A percentile compares a stretch with the other conserved stretches of the same genome.
Conservation (phyloP, 2,113 vertebrate species). For the Origma solitaria region DNA sequence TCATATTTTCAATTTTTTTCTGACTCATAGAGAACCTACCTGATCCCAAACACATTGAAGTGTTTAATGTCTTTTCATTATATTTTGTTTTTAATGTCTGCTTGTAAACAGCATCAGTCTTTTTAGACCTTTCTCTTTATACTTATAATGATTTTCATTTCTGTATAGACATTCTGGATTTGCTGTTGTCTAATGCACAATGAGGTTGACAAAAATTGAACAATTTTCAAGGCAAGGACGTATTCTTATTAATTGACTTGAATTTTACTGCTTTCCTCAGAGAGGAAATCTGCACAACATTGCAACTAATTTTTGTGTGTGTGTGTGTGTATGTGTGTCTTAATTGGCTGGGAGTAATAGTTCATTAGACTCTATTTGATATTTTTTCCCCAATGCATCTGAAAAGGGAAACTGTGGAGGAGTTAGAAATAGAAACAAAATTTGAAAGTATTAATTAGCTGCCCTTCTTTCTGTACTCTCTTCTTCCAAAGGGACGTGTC, state of each 20-base stretch:
- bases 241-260: not conserved
- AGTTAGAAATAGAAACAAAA: slow-evolving; percentile 30
- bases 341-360: not conserved
- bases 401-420: slow-evolving; percentile 13
- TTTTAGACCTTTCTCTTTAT: not conserved
- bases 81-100: not conserved
- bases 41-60: not conserved
- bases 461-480: slow-evolving; percentile 15
- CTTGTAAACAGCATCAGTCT: not conserved
- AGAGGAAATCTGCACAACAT: not conserved
- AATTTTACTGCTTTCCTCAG: not conserved
- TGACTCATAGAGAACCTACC: not conserved
- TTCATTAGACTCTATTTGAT: slow-evolving; percentile 5
- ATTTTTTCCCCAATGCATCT: not conserved
- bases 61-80: not conserved
- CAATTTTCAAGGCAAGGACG: not conserved
- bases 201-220: not conserved
- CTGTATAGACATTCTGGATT: not conserved
- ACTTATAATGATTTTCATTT: not conserved
- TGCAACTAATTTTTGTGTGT: not conserved
- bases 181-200: not conserved
- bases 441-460: slow-evolving; percentile 49
- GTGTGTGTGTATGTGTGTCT: not conserved
- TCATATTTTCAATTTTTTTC: not conserved
- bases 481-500: slow-evolving; percentile 12